Percentiles rank a stretch among this genome's conserved stretches.
Conservation (phyloP, 2,113 vertebrate species). For the Lepidothrix coronata region DNA sequence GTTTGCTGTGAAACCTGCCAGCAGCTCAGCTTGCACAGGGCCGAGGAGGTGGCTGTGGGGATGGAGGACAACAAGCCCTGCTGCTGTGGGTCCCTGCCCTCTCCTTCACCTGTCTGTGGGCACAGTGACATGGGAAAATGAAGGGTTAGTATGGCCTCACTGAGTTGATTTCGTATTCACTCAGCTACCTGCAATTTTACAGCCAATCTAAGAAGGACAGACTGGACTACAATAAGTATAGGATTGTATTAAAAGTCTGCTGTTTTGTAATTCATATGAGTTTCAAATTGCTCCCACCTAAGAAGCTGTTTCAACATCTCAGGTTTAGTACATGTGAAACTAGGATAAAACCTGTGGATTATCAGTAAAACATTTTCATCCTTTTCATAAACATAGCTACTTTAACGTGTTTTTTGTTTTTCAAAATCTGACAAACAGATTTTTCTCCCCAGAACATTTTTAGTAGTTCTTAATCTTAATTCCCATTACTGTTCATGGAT, state of each 20-base stretch:
- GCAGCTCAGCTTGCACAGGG: not conserved
- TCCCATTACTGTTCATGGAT: not conserved
- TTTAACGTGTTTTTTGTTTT: not conserved
- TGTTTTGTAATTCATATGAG: not conserved
- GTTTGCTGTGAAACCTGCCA: not conserved
- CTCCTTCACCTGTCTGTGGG: not conserved
- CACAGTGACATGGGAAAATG: rapidly evolving
- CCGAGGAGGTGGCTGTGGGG: not conserved
- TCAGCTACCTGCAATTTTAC: not conserved
- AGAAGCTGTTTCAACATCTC: not conserved
- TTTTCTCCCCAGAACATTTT: not conserved
- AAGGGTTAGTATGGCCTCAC: rapidly evolving
- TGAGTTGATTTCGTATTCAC: not conserved
- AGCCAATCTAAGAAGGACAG: not conserved
- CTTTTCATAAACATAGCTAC: not conserved
- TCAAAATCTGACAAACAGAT: not conserved
- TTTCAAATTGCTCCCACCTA: not conserved
- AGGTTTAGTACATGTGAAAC: not conserved
- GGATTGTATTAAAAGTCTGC: not conserved
- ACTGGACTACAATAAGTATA: not conserved
- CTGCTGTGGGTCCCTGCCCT: rapidly evolving
- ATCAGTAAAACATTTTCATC: slow-evolving; percentile 17
- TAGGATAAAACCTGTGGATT: slow-evolving; percentile 24
- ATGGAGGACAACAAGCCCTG: not conserved
- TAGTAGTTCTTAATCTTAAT: not conserved